Percentiles rank a stretch among this genome's conserved stretches.
Conservation (phyloP, 2,113 vertebrate genomes). For the Gnathonemus longibarbis region DNA sequence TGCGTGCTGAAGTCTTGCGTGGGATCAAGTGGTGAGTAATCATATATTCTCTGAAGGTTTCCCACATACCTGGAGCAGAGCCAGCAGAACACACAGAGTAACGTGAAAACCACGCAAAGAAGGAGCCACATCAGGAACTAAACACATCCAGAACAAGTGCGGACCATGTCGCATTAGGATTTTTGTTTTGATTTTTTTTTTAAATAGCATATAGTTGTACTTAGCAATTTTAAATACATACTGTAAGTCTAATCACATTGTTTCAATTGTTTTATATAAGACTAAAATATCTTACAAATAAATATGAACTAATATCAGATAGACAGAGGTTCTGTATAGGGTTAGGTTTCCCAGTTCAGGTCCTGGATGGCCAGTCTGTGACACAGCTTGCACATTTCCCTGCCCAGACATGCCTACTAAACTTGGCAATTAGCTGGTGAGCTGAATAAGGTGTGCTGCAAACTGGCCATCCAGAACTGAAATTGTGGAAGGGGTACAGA, state of each 20-base stretch:
- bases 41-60: conserved; percentile 93
- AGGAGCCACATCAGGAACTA: background rate
- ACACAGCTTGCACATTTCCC: background rate
- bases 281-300: background rate
- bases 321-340: background rate
- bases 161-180: background rate
- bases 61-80: conserved; percentile 81
- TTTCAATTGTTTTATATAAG: background rate
- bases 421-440: background rate
- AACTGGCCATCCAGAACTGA: background rate
- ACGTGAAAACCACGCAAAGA: background rate
- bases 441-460: background rate
- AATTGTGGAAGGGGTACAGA: background rate
- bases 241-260: background rate
- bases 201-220: background rate
- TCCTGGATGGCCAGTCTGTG: background rate
- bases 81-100: background rate
- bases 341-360: background rate
- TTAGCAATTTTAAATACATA: background rate
- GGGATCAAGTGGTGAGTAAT: conserved; percentile 94
- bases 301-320: background rate
- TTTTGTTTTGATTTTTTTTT: background rate
- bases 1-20: conserved; percentile 95
- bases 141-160: background rate
- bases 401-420: background rate